These are phyloP conservation scores for Pocillopora damicornis DNA, from an alignment of 64 coral and sea anemone species.

Conservation along the genomic window DNA sequence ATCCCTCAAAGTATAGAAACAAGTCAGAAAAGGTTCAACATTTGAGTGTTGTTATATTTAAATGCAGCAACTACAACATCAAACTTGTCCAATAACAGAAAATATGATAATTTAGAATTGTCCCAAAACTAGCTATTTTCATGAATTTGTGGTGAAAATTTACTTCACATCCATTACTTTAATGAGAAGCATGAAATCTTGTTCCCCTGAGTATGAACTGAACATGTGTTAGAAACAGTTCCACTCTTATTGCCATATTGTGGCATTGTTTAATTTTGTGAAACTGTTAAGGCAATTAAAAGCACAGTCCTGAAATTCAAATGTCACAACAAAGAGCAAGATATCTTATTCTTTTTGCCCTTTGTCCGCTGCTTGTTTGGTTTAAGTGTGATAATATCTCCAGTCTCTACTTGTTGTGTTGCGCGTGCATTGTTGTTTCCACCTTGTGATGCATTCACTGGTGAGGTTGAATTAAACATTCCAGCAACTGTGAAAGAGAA, in stretches of 20 bases:
- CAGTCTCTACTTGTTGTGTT: conserved; percentile 50
- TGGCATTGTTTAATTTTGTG: background rate
- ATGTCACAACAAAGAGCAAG: conserved; percentile 15
- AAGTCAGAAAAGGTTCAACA: background rate
- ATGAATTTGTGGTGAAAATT: background rate
- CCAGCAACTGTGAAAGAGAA: conserved; percentile 51
- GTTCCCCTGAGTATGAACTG: background rate
- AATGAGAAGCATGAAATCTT: background rate
- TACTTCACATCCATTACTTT: background rate
- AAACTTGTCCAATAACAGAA: background rate
- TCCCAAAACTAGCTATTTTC: background rate
- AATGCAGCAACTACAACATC: background rate
- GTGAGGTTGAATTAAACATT: conserved; percentile 75
- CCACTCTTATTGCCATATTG: background rate
- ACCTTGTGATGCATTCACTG: conserved; percentile 28
- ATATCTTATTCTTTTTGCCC: conserved; percentile 81
- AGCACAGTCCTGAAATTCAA: background rate
- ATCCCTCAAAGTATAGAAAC: background rate
- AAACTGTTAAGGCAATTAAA: background rate
- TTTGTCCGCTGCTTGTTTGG: conserved; percentile 96
- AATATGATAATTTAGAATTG: background rate
- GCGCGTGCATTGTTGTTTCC: conserved; percentile 64
- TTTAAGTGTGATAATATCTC: conserved; percentile 96
- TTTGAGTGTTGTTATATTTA: background rate
- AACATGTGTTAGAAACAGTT: background rate